Evolutionary conservation across 2,888 invertebrate species (phyloP), one percentile per base, ranked within the genome.

Genomic region (Amblyteles armatorius): DNA sequence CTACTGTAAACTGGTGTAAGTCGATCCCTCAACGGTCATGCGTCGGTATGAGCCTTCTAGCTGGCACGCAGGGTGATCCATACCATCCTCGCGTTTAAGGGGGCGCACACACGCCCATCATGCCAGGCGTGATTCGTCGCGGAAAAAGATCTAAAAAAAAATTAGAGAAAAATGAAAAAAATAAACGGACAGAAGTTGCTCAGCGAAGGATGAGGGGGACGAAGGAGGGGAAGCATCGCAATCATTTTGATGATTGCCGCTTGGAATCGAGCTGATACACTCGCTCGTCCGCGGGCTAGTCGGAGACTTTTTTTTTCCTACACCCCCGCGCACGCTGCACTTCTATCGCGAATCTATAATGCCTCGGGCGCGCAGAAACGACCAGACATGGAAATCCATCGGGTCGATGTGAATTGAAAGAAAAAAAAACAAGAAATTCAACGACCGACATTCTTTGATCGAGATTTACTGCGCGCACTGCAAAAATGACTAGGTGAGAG

Each of bases 231-330:
- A 52, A 78, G 81, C 77, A 48, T 88, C 88, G 85, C 88, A 88
- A 90, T 89, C 89, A 89, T 90, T 89, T 88, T 86, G 86, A 90
- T 90, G 89, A 89, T 90, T 89, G 87, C 87, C 84, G 85, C 76
- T 48, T 16, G 44, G 44, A 48, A 48, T 48, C 44, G 44, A 48
- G 44, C 44, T 16, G 44, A 48, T 48, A 48, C 44, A 48, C 44
- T 48, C 40, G 40, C 40, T 11, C 44, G 44, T 48, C 44, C 16
- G 44, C 44, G 44, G 44, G 44, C 44, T 57, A 26, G 57, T 57
- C 57, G 26, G 22, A 22, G 26, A 57, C 22, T 22, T 22, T 57
- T 57, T 57, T 57, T 1, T 22, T 22, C 57, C 22, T 22, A 57
- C 13, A 57, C 22, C 57, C 22, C 26, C 22, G 22, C 22, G 22